These are phyloP conservation scores for Rhinella marina DNA, from an alignment of 2,797 vertebrate genomes.

Conservation along the genomic window DNA sequence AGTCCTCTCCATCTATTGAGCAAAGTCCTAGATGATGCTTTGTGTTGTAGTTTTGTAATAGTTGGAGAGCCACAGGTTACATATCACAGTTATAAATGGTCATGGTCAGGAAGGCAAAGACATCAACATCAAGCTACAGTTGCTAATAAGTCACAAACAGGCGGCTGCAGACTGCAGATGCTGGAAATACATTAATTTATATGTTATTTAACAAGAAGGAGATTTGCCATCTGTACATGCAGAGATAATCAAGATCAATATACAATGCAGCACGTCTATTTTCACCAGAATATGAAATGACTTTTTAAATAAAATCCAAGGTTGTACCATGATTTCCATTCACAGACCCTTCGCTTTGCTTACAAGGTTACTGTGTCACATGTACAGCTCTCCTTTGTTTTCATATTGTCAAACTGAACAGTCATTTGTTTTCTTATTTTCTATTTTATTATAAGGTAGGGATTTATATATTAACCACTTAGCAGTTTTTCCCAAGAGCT, in stretches of 20 bases:
- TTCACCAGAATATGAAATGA: conserved; percentile 48
- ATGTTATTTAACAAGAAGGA: conserved; percentile 52
- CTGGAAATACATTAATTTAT: conserved; percentile 38
- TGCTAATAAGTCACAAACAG: conserved; percentile 20
- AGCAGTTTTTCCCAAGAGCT: too few species aligned
- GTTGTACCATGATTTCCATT: conserved; percentile 42
- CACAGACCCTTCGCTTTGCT: background rate
- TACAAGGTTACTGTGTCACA: conserved; percentile 40
- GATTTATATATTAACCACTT: background rate
- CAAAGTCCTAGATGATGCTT: too few species aligned
- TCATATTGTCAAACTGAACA: background rate
- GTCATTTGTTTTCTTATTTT: conserved; percentile 17
- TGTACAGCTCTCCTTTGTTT: background rate
- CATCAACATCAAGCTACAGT: background rate
- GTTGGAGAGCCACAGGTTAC: background rate
- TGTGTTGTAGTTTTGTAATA: background rate
- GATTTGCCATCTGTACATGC: conserved; percentile 51
- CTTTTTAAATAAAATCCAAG: conserved; percentile 45
- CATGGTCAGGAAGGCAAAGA: conserved; percentile 1
- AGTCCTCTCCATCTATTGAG: too few species aligned
- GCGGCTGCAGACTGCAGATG: background rate
- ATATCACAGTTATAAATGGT: background rate
- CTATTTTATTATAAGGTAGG: background rate
- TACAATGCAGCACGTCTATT: conserved; percentile 43
- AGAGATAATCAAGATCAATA: conserved; percentile 60